A percentile compares a stretch with the other conserved stretches of the same genome.
phyloP scores from a whole-genome alignment of 2,797 vertebrate genomes.

The Gambelia wislizenii region DNA sequence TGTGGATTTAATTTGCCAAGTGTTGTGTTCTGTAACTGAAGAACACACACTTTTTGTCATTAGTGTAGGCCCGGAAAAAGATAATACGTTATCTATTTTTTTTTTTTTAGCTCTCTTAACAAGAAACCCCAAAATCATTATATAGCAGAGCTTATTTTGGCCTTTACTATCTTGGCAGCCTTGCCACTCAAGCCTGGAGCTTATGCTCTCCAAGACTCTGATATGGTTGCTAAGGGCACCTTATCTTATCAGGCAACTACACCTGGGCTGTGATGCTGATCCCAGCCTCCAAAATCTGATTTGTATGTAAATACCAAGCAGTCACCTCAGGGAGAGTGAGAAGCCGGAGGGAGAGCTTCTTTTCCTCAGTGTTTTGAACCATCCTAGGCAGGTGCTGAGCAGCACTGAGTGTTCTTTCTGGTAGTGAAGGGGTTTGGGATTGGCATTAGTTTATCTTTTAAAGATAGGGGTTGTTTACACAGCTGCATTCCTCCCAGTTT shows the following conservation, averaged over 20 bases:
- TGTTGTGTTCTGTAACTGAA: neutral
- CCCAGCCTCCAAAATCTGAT: slow-evolving; percentile 27
- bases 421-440: rapidly evolving
- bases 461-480: no score
- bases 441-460: no score
- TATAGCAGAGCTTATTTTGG: neutral
- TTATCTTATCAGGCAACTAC: neutral
- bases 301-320: neutral
- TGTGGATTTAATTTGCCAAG: neutral
- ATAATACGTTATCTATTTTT: neutral
- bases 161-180: neutral
- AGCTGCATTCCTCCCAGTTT: no score
- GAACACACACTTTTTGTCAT: neutral
- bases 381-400: neutral
- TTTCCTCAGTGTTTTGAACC: neutral
- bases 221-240: slow-evolving; percentile 1
- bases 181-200: neutral
- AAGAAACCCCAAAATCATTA: neutral
- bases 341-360: neutral
- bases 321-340: neutral
- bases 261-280: slow-evolving; percentile 7
- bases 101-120: neutral
- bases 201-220: neutral
- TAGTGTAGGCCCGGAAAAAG: neutral
- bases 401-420: neutral